Conservation (phyloP, 2,797 vertebrate genomes). For the Mastacembelus armatus region DNA sequence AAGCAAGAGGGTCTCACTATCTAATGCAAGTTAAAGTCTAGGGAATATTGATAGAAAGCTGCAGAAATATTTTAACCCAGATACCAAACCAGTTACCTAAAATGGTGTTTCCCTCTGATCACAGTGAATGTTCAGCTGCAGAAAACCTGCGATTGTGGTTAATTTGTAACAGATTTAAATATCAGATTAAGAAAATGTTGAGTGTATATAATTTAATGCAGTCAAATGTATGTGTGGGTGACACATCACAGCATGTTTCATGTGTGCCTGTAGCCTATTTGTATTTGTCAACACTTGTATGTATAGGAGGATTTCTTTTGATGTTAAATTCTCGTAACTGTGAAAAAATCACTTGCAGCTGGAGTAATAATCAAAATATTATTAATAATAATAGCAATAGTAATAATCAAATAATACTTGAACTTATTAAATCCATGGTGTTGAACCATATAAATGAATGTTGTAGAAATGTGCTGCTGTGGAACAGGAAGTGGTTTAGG, state of each 20-base stretch:
- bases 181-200: slow-evolving; percentile 40
- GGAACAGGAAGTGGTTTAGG: slow-evolving; percentile 11
- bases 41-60: slow-evolving; percentile 31
- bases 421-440: no score
- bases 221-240: slow-evolving; percentile 51
- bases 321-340: slow-evolving; percentile 40
- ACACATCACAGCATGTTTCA: slow-evolving; percentile 38
- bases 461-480: no score
- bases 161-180: slow-evolving; percentile 41
- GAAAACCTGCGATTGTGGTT: slow-evolving; percentile 24
- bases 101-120: slow-evolving; percentile 35
- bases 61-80: slow-evolving; percentile 30
- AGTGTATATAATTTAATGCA: slow-evolving; percentile 41
- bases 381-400: no score
- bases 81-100: slow-evolving; percentile 24
- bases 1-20: slow-evolving; percentile 10
- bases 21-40: slow-evolving; percentile 45
- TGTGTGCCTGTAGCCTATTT: slow-evolving; percentile 25
- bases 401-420: no score
- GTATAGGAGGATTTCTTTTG: slow-evolving; percentile 30
- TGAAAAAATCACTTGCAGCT: slow-evolving; percentile 33
- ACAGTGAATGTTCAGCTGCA: slow-evolving; percentile 17
- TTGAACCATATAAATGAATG: no score
- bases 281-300: slow-evolving; percentile 53
- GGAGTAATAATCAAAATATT: slow-evolving; percentile 27